These are phyloP conservation scores for Melinaea menophilus DNA, from an alignment of 2,888 invertebrate genomes.

Conservation along the genomic window DNA sequence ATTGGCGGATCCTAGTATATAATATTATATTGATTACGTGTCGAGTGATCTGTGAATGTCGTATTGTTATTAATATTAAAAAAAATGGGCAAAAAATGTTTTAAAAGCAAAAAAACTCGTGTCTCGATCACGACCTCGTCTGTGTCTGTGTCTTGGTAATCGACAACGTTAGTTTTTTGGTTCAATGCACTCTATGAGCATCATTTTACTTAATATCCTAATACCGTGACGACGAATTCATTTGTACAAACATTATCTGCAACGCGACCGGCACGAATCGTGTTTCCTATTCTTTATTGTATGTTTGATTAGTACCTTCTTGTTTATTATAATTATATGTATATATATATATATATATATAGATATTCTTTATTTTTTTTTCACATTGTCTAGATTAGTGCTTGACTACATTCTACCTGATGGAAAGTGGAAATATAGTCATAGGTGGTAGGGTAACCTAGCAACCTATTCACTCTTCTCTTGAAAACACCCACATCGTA, in stretches of 20 bases:
- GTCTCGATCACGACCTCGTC: conserved; percentile 58
- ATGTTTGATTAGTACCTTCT: conserved; percentile 11
- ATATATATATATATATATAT: neutral
- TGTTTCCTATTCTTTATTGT: conserved; percentile 19
- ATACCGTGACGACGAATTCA: conserved; percentile 60
- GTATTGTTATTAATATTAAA: conserved; percentile 49
- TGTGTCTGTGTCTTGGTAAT: conserved; percentile 64
- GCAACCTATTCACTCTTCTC: no score
- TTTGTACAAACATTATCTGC: conserved; percentile 58
- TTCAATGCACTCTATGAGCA: conserved; percentile 73
- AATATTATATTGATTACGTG: no score
- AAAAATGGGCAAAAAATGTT: conserved; percentile 52
- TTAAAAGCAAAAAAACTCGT: conserved; percentile 32
- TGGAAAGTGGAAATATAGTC: no score
- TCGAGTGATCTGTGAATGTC: neutral
- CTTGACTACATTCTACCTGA: no score
- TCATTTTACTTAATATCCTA: conserved; percentile 63
- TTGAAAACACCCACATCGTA: no score
- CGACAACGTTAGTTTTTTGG: conserved; percentile 65
- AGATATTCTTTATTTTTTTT: no score
- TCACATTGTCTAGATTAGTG: no score
- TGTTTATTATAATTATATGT: conserved; percentile 11
- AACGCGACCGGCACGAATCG: conserved; percentile 46
- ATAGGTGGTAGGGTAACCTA: no score
- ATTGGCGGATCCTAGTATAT: no score